These are phyloP conservation scores for Tromatobia lineatoria DNA, from an alignment of 2,888 invertebrate genomes.

Conservation along the genomic window DNA sequence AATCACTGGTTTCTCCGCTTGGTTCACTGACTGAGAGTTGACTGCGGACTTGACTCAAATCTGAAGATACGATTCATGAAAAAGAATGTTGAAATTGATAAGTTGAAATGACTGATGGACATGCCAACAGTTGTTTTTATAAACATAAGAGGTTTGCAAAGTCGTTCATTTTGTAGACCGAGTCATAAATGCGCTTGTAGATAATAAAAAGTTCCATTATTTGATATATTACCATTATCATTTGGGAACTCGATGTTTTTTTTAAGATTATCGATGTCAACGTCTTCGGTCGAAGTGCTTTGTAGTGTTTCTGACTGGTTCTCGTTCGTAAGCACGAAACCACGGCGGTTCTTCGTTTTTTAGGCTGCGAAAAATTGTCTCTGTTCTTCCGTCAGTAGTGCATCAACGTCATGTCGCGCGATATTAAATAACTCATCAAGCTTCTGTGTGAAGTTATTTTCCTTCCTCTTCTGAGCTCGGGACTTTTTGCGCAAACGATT, in stretches of 20 bases:
- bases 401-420: not conserved
- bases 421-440: constrained; percentile 3
- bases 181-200: constrained; percentile 13
- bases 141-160: no score
- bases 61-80: no score
- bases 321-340: not conserved
- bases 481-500: not conserved
- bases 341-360: not conserved
- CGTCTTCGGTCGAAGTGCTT: constrained; percentile 1
- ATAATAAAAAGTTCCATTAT: not conserved
- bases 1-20: no score
- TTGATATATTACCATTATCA: constrained; percentile 4
- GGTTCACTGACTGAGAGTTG: no score
- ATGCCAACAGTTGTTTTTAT: no score
- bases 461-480: not conserved
- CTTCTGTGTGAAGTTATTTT: constrained; percentile 7
- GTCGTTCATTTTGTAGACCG: constrained; percentile 6
- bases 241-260: not conserved
- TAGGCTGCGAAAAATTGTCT: not conserved
- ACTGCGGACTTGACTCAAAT: no score
- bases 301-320: not conserved
- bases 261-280: not conserved
- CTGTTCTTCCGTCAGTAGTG: not conserved
- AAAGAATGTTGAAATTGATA: no score
- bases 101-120: no score